phyloP scores from a whole-genome alignment of 2,888 invertebrate species.

The Acrobasis consociella region DNA sequence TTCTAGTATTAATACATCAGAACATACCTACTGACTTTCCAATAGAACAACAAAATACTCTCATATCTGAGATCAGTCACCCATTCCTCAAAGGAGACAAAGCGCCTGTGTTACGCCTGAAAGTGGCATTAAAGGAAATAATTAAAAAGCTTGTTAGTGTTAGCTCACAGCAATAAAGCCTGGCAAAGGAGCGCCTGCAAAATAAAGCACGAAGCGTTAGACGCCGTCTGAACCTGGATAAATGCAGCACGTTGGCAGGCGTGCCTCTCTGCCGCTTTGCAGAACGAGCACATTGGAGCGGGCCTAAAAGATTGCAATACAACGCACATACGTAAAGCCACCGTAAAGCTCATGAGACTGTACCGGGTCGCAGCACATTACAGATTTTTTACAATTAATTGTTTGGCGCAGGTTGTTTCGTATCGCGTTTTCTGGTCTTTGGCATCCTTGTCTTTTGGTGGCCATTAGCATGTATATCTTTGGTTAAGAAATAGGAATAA shows the following conservation, averaged over 20 bases:
- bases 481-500: no score
- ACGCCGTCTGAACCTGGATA: constrained; percentile 63
- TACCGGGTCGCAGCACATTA: no score
- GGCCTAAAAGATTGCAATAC: no score
- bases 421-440: no score
- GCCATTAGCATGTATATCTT: no score
- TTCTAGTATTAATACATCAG: no score
- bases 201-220: constrained; percentile 62
- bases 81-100: constrained; percentile 40
- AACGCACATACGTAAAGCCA: no score
- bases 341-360: no score
- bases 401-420: no score
- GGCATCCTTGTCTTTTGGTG: no score
- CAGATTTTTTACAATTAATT: no score
- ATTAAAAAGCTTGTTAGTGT: constrained; percentile 80
- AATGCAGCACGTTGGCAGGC: constrained; percentile 75
- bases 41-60: background rate
- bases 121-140: constrained; percentile 79
- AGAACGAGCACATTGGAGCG: no score
- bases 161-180: constrained; percentile 69
- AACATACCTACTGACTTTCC: background rate
- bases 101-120: constrained; percentile 54
- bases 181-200: constrained; percentile 69
- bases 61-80: background rate
- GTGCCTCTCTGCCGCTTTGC: constrained; percentile 56